Conservation (phyloP, 1,140 invertebrate species). For the Drosophila tsacasi region DNA sequence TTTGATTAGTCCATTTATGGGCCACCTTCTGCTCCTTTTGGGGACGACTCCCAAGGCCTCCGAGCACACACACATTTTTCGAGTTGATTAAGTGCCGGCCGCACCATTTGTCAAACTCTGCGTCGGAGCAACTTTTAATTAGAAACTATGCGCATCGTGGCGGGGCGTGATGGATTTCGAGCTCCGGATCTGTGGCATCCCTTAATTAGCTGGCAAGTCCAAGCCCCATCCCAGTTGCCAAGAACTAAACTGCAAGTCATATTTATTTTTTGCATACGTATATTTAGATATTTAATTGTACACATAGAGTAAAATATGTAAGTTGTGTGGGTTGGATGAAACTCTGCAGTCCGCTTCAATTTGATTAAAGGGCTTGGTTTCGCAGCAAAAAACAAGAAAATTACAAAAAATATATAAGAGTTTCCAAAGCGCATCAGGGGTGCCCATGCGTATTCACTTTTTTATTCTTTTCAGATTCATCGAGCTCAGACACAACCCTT, state of each 20-base stretch:
- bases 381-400: neutral
- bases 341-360: slow-evolving; percentile 41
- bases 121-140: slow-evolving; percentile 59
- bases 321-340: neutral
- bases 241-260: neutral
- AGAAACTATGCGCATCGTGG: slow-evolving; percentile 56
- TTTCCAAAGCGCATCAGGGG: neutral
- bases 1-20: slow-evolving; percentile 37
- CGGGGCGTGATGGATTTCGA: slow-evolving; percentile 31
- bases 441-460: neutral
- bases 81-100: slow-evolving; percentile 48
- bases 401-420: neutral
- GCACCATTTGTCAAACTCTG: slow-evolving; percentile 54
- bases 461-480: too few relatives aligned
- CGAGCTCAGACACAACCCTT: neutral
- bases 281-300: slow-evolving; percentile 35
- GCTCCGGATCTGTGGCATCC: neutral
- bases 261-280: neutral
- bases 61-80: slow-evolving; percentile 16
- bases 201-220: slow-evolving; percentile 34
- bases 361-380: slow-evolving; percentile 46
- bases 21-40: neutral
- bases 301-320: slow-evolving; percentile 55
- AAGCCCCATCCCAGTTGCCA: neutral
- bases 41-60: neutral